phyloP scores from a whole-genome alignment of 2,797 vertebrate species.

The Knipowitschia caucasica region DNA sequence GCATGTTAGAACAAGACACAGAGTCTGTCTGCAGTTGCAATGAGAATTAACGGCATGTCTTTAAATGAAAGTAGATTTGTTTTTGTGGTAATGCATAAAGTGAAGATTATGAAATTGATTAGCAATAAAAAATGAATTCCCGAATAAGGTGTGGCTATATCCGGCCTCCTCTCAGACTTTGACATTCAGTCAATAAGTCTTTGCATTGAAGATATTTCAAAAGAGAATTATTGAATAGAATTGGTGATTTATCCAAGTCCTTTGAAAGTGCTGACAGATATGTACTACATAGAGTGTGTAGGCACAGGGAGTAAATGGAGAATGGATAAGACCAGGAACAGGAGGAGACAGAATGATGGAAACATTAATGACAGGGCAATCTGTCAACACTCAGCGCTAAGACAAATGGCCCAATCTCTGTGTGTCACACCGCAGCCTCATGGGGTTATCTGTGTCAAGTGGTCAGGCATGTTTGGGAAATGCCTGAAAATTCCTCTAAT shows the following conservation, averaged over 20 bases:
- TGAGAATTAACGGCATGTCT: not conserved
- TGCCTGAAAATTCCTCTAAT: not conserved
- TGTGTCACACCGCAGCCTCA: slow-evolving; percentile 27
- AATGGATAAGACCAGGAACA: slow-evolving; percentile 34
- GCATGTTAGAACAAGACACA: too few relatives aligned
- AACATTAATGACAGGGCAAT: slow-evolving; percentile 52
- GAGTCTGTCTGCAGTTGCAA: not conserved
- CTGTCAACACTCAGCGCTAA: slow-evolving; percentile 57
- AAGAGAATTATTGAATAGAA: slow-evolving; percentile 15
- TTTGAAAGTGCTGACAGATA: slow-evolving; percentile 26
- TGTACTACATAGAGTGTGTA: slow-evolving; percentile 22
- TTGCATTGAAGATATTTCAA: not conserved
- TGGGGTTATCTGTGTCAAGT: slow-evolving; percentile 27
- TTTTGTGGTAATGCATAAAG: too few relatives aligned
- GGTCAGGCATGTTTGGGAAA: slow-evolving; percentile 5
- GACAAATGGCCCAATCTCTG: slow-evolving; percentile 65
- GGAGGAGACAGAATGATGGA: slow-evolving; percentile 36
- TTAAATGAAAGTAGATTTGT: not conserved
- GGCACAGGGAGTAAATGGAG: slow-evolving; percentile 31
- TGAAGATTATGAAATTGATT: too few relatives aligned
- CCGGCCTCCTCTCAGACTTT: not conserved
- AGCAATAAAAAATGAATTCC: not conserved
- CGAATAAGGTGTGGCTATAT: not conserved
- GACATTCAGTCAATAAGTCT: slow-evolving; percentile 4
- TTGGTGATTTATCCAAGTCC: slow-evolving; percentile 19